Evolutionary conservation across 2,888 invertebrate genomes (phyloP).

Genomic region (Cataglyphis albicans): DNA sequence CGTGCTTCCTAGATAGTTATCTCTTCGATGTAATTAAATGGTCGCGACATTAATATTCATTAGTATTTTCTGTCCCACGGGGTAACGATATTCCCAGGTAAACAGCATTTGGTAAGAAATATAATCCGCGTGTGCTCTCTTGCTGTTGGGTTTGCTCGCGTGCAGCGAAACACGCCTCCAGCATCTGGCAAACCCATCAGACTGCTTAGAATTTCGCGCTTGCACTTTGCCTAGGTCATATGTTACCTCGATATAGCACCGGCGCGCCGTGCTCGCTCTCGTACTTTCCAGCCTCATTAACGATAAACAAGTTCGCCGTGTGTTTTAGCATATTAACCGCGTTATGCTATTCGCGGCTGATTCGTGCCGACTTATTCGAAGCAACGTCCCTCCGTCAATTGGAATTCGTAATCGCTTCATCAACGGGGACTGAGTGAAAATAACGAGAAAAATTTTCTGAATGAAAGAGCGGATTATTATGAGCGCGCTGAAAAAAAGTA

Average conservation of each 20-base stretch:
- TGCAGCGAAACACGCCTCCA: slow-evolving; percentile 14
- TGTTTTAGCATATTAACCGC: slow-evolving; percentile 43
- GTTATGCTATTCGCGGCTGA: slow-evolving; percentile 27
- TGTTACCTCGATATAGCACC: slow-evolving; percentile 30
- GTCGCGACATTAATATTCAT: slow-evolving; percentile 52
- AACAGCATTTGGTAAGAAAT: slow-evolving; percentile 52
- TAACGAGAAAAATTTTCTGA: background rate
- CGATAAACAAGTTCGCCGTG: slow-evolving; percentile 43
- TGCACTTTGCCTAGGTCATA: slow-evolving; percentile 28
- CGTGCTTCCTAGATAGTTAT: slow-evolving; percentile 34
- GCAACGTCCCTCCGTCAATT: slow-evolving; percentile 14
- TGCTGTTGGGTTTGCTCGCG: slow-evolving; percentile 23
- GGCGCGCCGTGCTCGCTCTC: background rate
- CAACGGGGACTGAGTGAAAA: background rate
- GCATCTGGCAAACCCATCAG: slow-evolving; percentile 12
- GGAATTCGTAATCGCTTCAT: slow-evolving; percentile 9
- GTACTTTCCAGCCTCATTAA: slow-evolving; percentile 45
- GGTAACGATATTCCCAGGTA: slow-evolving; percentile 37
- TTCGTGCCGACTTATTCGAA: slow-evolving; percentile 20
- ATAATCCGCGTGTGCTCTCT: slow-evolving; percentile 40
- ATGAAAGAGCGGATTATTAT: background rate
- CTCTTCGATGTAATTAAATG: slow-evolving; percentile 51
- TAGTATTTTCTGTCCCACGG: slow-evolving; percentile 46
- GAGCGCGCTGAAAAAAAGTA: background rate
- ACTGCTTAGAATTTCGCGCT: slow-evolving; percentile 39